These are phyloP conservation scores for Drosophila subpulchrella DNA, from an alignment of 1,140 invertebrate genomes.

Conservation along the genomic window DNA sequence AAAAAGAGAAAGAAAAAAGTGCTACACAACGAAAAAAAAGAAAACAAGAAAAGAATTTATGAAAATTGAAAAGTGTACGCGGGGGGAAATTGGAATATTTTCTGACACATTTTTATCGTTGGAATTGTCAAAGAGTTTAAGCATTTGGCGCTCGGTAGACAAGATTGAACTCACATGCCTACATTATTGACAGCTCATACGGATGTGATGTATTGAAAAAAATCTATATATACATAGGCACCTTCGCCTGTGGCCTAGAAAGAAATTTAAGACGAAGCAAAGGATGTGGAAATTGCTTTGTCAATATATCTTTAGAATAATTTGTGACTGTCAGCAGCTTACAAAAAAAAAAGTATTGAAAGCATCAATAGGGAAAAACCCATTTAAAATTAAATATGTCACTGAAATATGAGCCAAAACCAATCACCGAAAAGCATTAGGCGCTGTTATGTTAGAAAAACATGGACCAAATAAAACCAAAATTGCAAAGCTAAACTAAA, in stretches of 20 bases:
- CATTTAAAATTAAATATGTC: conserved; percentile 37
- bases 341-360: conserved; percentile 2
- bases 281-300: conserved; percentile 56
- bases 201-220: conserved; percentile 11
- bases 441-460: neutral
- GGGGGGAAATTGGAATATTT: conserved; percentile 58
- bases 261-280: conserved; percentile 32
- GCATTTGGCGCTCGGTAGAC: conserved; percentile 50
- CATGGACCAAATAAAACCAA: neutral
- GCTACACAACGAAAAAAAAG: conserved; percentile 2
- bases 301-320: conserved; percentile 41
- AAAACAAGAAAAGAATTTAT: conserved; percentile 53
- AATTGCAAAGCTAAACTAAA: conserved; percentile 1
- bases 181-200: conserved; percentile 59
- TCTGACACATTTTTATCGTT: conserved; percentile 77
- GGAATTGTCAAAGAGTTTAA: conserved; percentile 80
- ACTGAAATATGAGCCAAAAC: conserved; percentile 17
- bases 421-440: neutral
- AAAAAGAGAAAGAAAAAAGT: conserved; percentile 18
- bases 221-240: conserved; percentile 13
- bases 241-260: conserved; percentile 27
- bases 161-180: conserved; percentile 50
- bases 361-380: conserved; percentile 26
- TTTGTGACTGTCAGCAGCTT: conserved; percentile 49
- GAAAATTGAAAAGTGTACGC: conserved; percentile 72